Percentiles rank a stretch among this genome's conserved stretches.
Evolutionary conservation across 1,140 invertebrate species (phyloP).

Genomic region (Bombus breviceps): DNA sequence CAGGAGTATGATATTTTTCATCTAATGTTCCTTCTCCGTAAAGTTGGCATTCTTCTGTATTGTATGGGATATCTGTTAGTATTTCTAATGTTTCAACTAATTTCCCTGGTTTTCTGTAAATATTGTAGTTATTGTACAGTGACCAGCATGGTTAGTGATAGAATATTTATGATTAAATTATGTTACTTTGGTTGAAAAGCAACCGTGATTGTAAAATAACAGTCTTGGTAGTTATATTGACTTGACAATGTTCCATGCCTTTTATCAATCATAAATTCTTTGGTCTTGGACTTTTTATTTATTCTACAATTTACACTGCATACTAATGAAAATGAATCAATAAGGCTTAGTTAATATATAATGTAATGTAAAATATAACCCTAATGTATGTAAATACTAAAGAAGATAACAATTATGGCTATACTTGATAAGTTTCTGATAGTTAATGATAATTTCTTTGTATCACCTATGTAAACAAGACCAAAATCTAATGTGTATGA

Average conservation of each 20-base stretch:
- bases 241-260: slow-evolving; percentile 8
- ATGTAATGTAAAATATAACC: no score
- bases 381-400: background rate
- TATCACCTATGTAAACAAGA: slow-evolving; percentile 41
- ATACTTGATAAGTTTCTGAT: slow-evolving; percentile 63
- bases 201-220: slow-evolving; percentile 26
- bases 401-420: background rate
- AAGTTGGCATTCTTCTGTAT: slow-evolving; percentile 43
- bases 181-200: slow-evolving; percentile 60
- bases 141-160: background rate
- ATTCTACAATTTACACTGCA: slow-evolving; percentile 31
- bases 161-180: background rate
- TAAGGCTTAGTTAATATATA: background rate
- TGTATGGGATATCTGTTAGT: slow-evolving; percentile 10
- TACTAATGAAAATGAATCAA: slow-evolving; percentile 13
- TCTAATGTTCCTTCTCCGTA: slow-evolving; percentile 46
- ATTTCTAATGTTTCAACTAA: slow-evolving; percentile 42
- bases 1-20: slow-evolving; percentile 34
- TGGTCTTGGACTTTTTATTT: slow-evolving; percentile 10
- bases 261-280: slow-evolving; percentile 47
- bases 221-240: background rate
- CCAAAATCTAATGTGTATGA: slow-evolving; percentile 56
- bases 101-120: slow-evolving; percentile 14
- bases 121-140: background rate
- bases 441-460: slow-evolving; percentile 38